Base-by-base conservation (phyloP, 2,113 vertebrate genomes). In the Embiotoca jacksoni region DNA sequence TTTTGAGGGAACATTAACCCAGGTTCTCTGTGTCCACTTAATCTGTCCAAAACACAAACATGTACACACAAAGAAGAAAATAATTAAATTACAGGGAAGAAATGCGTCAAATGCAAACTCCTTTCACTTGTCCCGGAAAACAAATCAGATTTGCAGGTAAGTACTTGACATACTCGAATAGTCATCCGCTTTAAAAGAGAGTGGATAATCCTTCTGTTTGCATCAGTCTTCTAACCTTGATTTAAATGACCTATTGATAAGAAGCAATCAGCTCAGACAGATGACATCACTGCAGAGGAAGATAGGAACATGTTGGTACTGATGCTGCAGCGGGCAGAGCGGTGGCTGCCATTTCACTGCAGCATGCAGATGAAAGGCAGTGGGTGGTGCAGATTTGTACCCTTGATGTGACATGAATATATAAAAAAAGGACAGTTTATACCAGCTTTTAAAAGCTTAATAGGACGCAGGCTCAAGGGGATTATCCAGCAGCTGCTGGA, bases 391-490 rank as follows among this genome's bases (percentile, higher is more conserved):
- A 82, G 79, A 87, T 88, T 87, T 88, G 77, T 82, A 86, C 75
- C 85, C 84, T 88, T 90, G 83, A 93, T 91, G 85, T 92, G 89
- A 91, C 89, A 91, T 76, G 83, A 83, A 66, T 91, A 91, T 94
- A 9, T 91, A 93, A 89, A 92, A 94, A 94, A 94, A 91, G 92
- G 80, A 92, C 90, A 92, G 89, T 93, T 92, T 92, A 92, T 91
- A 90, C 81, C 81, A 32, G 93, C 90, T 93, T 94, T 94, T 91
- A 93, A 93, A 92, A 88, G 94, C 91, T 94, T 92, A 92, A 88
- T 85, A 83, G 79, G 81, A 83, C 76, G 30, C 52, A 70, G 72
- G 88, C 86, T 90, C 85, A 81, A 68, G 68, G 64, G 89, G 92
- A 94, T 94, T 92, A 94, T 90, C 78, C 76, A 80, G 73, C 91